Evolutionary conservation across 2,888 invertebrate species (phyloP).

Genomic region (Spicauda simplicius): DNA sequence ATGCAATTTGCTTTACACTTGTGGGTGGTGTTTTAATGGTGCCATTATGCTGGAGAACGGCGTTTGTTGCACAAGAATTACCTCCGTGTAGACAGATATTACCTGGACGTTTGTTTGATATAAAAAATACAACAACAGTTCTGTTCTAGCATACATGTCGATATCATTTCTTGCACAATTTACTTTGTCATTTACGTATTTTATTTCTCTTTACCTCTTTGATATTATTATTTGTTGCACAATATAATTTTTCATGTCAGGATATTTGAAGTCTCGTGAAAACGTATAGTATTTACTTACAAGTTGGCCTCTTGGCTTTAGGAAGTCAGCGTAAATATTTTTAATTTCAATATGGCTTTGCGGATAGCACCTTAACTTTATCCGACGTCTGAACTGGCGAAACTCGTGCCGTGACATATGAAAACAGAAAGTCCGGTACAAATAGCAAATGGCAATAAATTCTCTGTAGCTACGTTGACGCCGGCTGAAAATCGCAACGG

Average conservation of each 20-base stretch:
- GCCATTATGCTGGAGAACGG: slow-evolving; percentile 72
- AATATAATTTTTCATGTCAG: not conserved
- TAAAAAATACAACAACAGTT: slow-evolving; percentile 38
- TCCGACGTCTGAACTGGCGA: slow-evolving; percentile 51
- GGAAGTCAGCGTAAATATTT: slow-evolving; percentile 25
- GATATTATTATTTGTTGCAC: not conserved
- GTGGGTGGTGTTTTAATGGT: slow-evolving; percentile 82
- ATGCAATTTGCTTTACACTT: slow-evolving; percentile 78
- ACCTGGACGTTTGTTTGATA: slow-evolving; percentile 47
- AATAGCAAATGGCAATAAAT: slow-evolving; percentile 78
- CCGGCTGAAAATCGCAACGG: slow-evolving; percentile 70
- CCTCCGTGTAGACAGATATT: slow-evolving; percentile 60
- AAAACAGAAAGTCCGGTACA: slow-evolving; percentile 68
- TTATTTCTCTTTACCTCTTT: not conserved
- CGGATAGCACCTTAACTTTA: slow-evolving; percentile 19
- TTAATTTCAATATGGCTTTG: slow-evolving; percentile 22
- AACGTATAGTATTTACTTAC: not conserved
- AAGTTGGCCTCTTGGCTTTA: not conserved
- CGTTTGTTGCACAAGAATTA: slow-evolving; percentile 76
- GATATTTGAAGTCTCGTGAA: not conserved
- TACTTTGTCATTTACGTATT: not conserved
- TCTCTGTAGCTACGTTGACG: slow-evolving; percentile 72
- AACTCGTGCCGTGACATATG: slow-evolving; percentile 66
- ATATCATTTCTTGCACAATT: slow-evolving; percentile 24
- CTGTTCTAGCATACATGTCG: slow-evolving; percentile 11